phyloP scores from a whole-genome alignment of 2,888 invertebrate genomes.

The Phasia obesa region DNA sequence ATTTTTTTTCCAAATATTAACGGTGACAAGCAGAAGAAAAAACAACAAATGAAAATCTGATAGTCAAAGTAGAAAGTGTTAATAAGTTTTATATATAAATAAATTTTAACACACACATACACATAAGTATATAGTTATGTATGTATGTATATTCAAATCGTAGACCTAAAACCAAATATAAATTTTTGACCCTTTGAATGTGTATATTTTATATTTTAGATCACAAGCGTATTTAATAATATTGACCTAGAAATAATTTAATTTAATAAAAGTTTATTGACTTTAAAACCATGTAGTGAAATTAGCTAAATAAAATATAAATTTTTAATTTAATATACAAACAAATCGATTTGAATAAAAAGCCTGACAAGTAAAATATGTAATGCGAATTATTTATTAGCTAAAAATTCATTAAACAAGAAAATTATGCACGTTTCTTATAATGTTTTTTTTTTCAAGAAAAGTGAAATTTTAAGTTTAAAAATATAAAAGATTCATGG shows the following conservation, averaged over 20 bases:
- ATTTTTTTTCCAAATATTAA: slow-evolving; percentile 53
- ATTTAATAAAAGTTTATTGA: slow-evolving; percentile 49
- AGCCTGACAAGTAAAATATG: background rate
- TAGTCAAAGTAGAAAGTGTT: slow-evolving; percentile 64
- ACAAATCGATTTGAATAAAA: background rate
- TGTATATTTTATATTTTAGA: slow-evolving; percentile 49
- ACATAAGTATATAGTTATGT: too few species aligned
- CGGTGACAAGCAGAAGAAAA: slow-evolving; percentile 4
- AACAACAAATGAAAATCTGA: slow-evolving; percentile 30
- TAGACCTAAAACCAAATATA: slow-evolving; percentile 5
- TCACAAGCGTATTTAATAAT: slow-evolving; percentile 29
- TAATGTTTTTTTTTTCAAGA: slow-evolving; percentile 36
- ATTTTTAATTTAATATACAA: background rate
- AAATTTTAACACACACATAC: slow-evolving; percentile 17
- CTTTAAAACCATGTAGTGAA: background rate
- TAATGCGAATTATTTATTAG: background rate
- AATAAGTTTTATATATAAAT: slow-evolving; percentile 54
- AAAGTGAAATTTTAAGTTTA: slow-evolving; percentile 62
- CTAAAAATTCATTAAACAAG: slow-evolving; percentile 34
- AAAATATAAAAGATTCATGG: slow-evolving; percentile 35
- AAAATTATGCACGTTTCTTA: slow-evolving; percentile 54
- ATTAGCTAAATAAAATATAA: background rate
- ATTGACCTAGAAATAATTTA: background rate
- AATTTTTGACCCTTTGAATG: slow-evolving; percentile 41
- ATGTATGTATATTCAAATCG: background rate